Base-by-base conservation (phyloP, 2,797 vertebrate species). In the Hoplostethus atlanticus region DNA sequence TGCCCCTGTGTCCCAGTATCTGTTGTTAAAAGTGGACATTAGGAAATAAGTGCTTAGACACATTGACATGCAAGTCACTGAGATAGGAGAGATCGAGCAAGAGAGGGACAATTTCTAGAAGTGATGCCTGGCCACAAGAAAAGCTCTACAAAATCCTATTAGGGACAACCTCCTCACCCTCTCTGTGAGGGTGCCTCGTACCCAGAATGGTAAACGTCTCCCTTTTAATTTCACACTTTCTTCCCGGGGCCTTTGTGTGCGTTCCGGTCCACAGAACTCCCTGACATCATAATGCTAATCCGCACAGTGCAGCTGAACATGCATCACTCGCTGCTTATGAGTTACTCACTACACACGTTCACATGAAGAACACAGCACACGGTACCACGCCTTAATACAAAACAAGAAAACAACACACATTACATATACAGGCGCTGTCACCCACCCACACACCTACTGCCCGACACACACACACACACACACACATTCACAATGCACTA, bases 211-310 rank as follows among this genome's bases (percentile, higher is more conserved):
- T 93, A 92, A 90, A 91, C 87, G 21, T 88, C 68, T 74, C 80
- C 74, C 60, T 72, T 90, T 92, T 91, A 87, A 93, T 94, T 94
- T 94, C 91, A 92, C 91, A 91, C 87, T 83, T 72, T 77, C 87
- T 91, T 92, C 91, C 84, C 68, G 3, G 36, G 81, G 89, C 85
- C 84, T 93, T 93, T 92, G 87, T 91, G 85, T 84, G 73, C 30
- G 84, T 93, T 93, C 86, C 84, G 86, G 89, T 91, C 90, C 84
- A 82, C 62, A 52, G 81, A 87, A 87, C 87, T 84, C 84, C 70
- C 83, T 82, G 77, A 85, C 84, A 92, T 89, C 88, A 92, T 94
- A 93, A 94, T 93, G 93, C 84, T 91, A 95, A 94, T 94, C 89
- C 82, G n/a, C 47, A 69, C 81, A 59, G 62, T 83, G 87, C 90